phyloP scores from a whole-genome alignment of 1,140 invertebrate species.

The Pomacea maculata region DNA sequence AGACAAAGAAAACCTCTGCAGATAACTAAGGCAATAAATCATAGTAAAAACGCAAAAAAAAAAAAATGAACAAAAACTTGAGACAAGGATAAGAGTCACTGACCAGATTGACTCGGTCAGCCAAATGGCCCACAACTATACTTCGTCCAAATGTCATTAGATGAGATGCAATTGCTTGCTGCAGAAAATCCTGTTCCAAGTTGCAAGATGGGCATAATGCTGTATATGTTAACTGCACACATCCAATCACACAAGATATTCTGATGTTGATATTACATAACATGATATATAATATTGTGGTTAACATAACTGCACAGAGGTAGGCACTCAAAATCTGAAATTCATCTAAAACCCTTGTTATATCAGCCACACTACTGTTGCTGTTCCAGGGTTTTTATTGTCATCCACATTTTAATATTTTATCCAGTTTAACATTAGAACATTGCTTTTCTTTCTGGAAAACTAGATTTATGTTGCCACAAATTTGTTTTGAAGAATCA shows the following conservation, averaged over 20 bases:
- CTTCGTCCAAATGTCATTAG: constrained; percentile 55
- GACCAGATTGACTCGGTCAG: constrained; percentile 53
- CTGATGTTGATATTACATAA: no score
- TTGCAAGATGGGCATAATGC: constrained; percentile 46
- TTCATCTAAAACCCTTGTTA: no score
- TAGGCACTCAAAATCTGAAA: no score
- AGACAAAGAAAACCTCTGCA: not conserved
- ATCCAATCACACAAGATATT: not conserved
- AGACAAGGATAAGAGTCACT: constrained; percentile 4
- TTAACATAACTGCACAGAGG: no score
- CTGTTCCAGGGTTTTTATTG: no score
- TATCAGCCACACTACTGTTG: no score
- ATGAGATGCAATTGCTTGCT: constrained; percentile 49
- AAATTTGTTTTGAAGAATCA: no score
- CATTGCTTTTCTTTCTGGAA: no score
- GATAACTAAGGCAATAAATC: not conserved
- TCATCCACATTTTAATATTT: no score
- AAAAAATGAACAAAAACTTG: constrained; percentile 1
- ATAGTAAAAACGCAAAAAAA: not conserved
- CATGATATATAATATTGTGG: no score
- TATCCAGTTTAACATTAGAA: no score
- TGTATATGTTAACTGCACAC: constrained; percentile 45
- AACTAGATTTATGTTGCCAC: no score
- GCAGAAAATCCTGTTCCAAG: constrained; percentile 46
- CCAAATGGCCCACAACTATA: constrained; percentile 45